Base-by-base conservation (phyloP, 2,888 invertebrate species). In the Beris morrisii region DNA sequence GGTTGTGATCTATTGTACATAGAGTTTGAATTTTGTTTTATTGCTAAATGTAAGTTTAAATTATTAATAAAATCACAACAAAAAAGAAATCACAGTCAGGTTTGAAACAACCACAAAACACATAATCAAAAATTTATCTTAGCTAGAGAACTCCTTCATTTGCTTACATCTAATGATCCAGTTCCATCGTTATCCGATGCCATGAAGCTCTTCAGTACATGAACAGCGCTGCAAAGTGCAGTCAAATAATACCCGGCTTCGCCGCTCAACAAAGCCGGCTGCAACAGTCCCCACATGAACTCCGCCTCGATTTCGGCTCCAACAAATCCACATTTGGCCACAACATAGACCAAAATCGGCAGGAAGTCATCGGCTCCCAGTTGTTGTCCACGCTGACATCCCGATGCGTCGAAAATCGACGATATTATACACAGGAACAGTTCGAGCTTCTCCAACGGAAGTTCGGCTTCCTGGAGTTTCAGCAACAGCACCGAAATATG, bases 221-320 rank as follows among this genome's bases (percentile, higher is more conserved):
- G 81, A 0, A 97, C 93, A 22, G 97, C 97, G 64, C 95, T 93
- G 76, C 95, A 95, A 63, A 97, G 84, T 0, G 95, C 93, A 1
- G 97, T 95, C 67, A 97, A 85, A 78, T 97, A 97, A 81, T 97
- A 97, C 4, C 95, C 95, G 0, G 95, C 95, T 78, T 97, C 96
- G 4, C 96, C 96, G 0, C 92, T 92, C 57, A 95, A 83, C 61
- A 97, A 81, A 0, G 95, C 93, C 1, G 94, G 93, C 67, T 97
- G 97, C 44, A 97, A 83, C 46, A 98, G 83, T 3, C 91, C 95
- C 84, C 95, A 95, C 95, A 97, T 97, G 78, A 95, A 92, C 77
- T 96, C 95, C 0, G 95, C 95, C 78, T 97, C 97, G 66, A 97
- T 87, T 82, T 97, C 97, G 0, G 95, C 96, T 38, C 93, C 91